A percentile compares a stretch with the other conserved stretches of the same genome.
phyloP scores from a whole-genome alignment of 2,888 invertebrate species.

The Acanthococcus lagerstroemiae region DNA sequence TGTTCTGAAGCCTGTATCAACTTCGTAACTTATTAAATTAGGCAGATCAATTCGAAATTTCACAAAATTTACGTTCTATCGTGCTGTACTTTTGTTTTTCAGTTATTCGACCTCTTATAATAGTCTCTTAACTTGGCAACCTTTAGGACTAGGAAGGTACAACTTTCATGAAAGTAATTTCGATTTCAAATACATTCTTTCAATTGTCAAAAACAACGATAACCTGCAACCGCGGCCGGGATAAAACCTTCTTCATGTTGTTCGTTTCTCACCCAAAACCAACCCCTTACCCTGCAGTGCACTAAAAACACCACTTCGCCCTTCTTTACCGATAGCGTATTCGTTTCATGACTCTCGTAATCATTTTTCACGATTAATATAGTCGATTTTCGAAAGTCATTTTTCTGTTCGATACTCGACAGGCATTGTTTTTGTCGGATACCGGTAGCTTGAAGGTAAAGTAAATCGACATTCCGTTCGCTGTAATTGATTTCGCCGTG shows the following conservation, averaged over 20 bases:
- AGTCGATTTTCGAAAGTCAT: not conserved
- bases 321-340: slow-evolving; percentile 8
- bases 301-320: slow-evolving; percentile 16
- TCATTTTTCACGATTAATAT: not conserved
- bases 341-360: slow-evolving; percentile 3
- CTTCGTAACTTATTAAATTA: no score
- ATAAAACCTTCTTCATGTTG: slow-evolving; percentile 20
- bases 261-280: slow-evolving; percentile 23
- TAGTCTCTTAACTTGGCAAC: no score
- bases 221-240: slow-evolving; percentile 11
- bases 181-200: no score
- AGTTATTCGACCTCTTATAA: no score
- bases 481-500: slow-evolving; percentile 1
- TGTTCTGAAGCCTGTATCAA: no score
- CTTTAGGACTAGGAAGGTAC: no score
- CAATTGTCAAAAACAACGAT: no score
- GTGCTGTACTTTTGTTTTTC: no score
- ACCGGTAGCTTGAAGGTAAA: not conserved
- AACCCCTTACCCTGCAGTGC: slow-evolving; percentile 10
- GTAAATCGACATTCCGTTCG: not conserved
- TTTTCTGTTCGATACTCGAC: not conserved
- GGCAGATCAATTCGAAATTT: no score
- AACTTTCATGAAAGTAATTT: no score
- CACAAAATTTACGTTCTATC: no score
- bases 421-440: not conserved